Evolutionary conservation across 2,113 vertebrate genomes (phyloP), one percentile per base, ranked within the genome.

Genomic region (Pseudolaguvia tuberculata): DNA sequence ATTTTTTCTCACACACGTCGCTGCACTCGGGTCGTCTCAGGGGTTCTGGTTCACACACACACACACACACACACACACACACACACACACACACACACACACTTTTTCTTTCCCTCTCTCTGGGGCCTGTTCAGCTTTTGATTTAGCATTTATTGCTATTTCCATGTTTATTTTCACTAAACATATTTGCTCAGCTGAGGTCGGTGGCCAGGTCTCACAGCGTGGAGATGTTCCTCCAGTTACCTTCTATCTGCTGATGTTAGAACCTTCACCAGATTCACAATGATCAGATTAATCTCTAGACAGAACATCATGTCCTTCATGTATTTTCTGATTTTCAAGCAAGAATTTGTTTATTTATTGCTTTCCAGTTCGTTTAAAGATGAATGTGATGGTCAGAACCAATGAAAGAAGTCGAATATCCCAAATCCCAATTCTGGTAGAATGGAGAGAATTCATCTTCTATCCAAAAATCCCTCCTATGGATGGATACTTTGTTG

Each of bases 181-280:
- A 67, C 57, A 61, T 78, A 78, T 80, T 82, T 82, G 78, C 47
- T 80, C 78, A 82, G 81, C 81, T 82, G 81, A 82, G 76, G 59
- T 23, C 17, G 66, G 31, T 57, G 66, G 67, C 67, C 72, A 42
- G 35, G 78, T n/a, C 59, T 75, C 74, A 65, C 59, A 77, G 65
- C 42, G 52, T 77, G 72, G 14, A 55, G 39, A 63, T 72, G 70
- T 72, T 35, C 70, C 9, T 57, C 21, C 35, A 47, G 70, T 14
- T 58, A 18, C 70, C 12, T 58, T 72, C 7, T 23, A 47, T 58
- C 15, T 21, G 31, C 68, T n/a, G n/a, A n/a, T n/a, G n/a, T 5
- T 6, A 42, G 39, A 9, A 42, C 4, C 39, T 5, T 42, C 9
- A 9, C 7, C 39, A 42, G n/a, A 13, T 48, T n/a, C n/a, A 66